Base-by-base conservation (phyloP, 2,888 invertebrate genomes). In the Tuberolachnus salignus region DNA sequence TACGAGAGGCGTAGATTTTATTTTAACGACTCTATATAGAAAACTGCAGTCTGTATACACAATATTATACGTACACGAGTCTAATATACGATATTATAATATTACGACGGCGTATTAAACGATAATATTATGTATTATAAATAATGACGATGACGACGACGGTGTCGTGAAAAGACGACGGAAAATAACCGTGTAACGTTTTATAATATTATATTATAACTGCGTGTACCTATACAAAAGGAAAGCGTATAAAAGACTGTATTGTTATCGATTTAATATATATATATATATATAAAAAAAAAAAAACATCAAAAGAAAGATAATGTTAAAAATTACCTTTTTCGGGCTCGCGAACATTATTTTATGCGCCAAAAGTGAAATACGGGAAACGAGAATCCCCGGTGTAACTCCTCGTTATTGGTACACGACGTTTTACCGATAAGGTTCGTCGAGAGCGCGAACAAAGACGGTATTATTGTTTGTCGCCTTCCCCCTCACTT, bases 21-120 rank as follows among this genome's bases (percentile, higher is more conserved):
- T 64, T 64, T 64, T 64, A 49, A 66, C 10, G 66, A 49, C 26
- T 49, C n/a, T n/a, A n/a, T n/a, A 11, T 16, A 23, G 49, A n/a
- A 49, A 66, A 49, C 10, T 14, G 23, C 11, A 55, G 34, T 34
- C 34, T 3, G 34, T 6, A n/a, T n/a, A n/a, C 6, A 34, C 6
- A 34, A 34, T 34, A 34, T 34, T 34, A 34, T 34, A 6, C 6
- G 34, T 34, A 34, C 19, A 46, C 1, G 6, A 64, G 21, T 49
- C 16, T 8, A 49, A 49, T n/a, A 26, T 14, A 26, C 21, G 44
- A 14, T 46, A 46, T 46, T 10, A 23, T 23, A 26, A 3, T 44
- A 34, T 34, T 34, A 34, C 34, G 34, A 34, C 34, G 34, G 34
- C 34, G 19, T 8, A 13, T 64, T 46, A 64, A 46, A 64, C 21